A percentile compares a stretch with the other conserved stretches of the same genome.
phyloP scores from a whole-genome alignment of 2,113 vertebrate species.

The Danio rerio region DNA sequence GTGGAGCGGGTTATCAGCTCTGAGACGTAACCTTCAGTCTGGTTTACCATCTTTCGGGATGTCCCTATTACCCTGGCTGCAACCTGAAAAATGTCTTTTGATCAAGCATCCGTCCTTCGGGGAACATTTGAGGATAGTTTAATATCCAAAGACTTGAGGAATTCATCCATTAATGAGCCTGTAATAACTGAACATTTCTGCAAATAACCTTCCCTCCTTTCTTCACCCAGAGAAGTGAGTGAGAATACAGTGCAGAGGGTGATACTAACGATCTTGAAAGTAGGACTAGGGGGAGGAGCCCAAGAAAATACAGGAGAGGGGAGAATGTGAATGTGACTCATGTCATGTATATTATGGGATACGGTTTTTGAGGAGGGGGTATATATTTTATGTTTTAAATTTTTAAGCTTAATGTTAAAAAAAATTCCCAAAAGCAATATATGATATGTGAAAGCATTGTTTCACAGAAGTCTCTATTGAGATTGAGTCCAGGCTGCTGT shows the following conservation, averaged over 20 bases:
- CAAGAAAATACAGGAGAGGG: neutral
- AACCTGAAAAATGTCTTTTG: conserved; percentile 29
- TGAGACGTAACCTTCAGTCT: conserved; percentile 64
- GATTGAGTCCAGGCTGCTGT: neutral
- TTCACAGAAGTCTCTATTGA: neutral
- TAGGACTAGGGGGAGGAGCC: conserved; percentile 38
- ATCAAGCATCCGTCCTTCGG: conserved; percentile 19
- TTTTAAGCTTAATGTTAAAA: neutral
- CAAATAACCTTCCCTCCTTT: conserved; percentile 25
- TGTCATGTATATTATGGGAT: neutral
- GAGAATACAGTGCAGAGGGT: conserved; percentile 36
- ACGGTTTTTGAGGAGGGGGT: neutral
- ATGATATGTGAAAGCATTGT: neutral
- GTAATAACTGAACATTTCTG: neutral
- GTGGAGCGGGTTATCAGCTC: conserved; percentile 75
- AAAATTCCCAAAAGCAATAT: neutral
- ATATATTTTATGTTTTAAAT: neutral
- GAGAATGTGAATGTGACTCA: neutral
- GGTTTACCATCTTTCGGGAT: conserved; percentile 72
- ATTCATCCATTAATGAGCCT: conserved; percentile 12
- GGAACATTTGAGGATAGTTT: neutral
- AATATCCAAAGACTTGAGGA: conserved; percentile 39
- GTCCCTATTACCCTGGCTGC: conserved; percentile 13
- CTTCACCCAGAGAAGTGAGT: neutral
- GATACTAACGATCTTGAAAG: conserved; percentile 20